Percentiles rank a stretch among this genome's conserved stretches.
These are phyloP conservation scores for Chrysotoxum bicinctum DNA, from an alignment of 2,888 invertebrate genomes.

Conservation along the genomic window DNA sequence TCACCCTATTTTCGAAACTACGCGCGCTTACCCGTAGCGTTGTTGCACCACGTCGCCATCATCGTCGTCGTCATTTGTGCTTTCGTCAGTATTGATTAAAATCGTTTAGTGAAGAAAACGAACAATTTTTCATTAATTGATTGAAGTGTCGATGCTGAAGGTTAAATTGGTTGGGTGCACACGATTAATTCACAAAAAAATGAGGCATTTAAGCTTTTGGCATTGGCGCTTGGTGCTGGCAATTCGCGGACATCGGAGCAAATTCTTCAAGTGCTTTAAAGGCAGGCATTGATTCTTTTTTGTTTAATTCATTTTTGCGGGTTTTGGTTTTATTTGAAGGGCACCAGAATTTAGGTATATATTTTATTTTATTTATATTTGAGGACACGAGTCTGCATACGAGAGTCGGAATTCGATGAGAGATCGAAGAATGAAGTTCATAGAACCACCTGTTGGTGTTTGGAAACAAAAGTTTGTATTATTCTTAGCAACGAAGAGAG, in stretches of 20 bases:
- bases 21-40: neutral
- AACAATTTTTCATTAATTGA: conserved; percentile 40
- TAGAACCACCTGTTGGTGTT: conserved; percentile 46
- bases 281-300: conserved; percentile 17
- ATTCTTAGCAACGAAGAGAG: neutral
- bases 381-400: neutral
- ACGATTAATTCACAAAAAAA: conserved; percentile 32
- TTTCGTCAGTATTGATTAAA: conserved; percentile 18
- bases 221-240: conserved; percentile 21
- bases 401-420: neutral
- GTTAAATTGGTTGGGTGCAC: conserved; percentile 32
- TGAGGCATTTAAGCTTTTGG: conserved; percentile 47
- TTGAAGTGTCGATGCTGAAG: conserved; percentile 48
- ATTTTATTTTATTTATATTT: conserved; percentile 9
- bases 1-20: neutral
- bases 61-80: neutral
- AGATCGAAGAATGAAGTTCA: conserved; percentile 16
- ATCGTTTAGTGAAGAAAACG: conserved; percentile 10
- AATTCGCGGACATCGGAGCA: conserved; percentile 1
- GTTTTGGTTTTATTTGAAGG: conserved; percentile 41
- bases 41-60: neutral
- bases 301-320: neutral
- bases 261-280: conserved; percentile 42
- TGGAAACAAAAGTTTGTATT: neutral
- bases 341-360: neutral